These are phyloP conservation scores for Trogon surrucura DNA, from an alignment of 2,113 vertebrate genomes.

Conservation along the genomic window DNA sequence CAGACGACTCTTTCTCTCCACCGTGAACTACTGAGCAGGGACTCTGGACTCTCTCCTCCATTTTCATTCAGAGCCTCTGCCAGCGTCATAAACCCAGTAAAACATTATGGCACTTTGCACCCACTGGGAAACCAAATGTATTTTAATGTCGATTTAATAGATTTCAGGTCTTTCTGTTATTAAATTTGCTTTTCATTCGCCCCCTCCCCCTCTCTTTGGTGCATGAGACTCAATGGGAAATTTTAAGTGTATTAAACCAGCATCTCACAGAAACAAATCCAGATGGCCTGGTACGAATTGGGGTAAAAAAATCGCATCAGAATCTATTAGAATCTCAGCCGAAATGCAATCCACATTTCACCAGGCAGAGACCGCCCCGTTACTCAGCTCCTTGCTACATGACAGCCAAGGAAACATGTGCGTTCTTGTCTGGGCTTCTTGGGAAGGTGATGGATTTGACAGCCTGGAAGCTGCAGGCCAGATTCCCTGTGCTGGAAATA, in stretches of 20 bases:
- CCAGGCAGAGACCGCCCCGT: constrained; percentile 39
- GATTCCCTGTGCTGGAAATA: background rate
- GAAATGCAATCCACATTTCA: constrained; percentile 53
- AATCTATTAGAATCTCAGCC: constrained; percentile 67
- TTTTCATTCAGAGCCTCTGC: constrained; percentile 69
- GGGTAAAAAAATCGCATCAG: constrained; percentile 53
- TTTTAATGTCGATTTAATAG: constrained; percentile 74
- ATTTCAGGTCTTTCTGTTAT: constrained; percentile 72
- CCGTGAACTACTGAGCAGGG: constrained; percentile 63
- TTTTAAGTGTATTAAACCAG: constrained; percentile 67
- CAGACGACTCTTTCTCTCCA: constrained; percentile 36
- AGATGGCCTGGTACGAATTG: constrained; percentile 71
- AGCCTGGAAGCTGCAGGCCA: background rate
- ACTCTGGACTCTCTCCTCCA: constrained; percentile 63
- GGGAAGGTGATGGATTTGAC: constrained; percentile 28
- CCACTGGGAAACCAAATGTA: constrained; percentile 72
- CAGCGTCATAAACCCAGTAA: constrained; percentile 70
- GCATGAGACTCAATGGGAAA: constrained; percentile 65
- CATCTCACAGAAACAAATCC: constrained; percentile 70
- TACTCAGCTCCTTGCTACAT: constrained; percentile 28
- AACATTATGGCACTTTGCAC: constrained; percentile 69
- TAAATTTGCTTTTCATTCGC: constrained; percentile 62
- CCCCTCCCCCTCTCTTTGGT: constrained; percentile 47
- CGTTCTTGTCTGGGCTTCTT: background rate
- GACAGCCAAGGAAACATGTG: constrained; percentile 56